Percentiles rank a stretch among this genome's conserved stretches.
Conservation (phyloP, 37 sponge, comb jelly and placozoan species). For the Halisarca cf. caerulea region DNA sequence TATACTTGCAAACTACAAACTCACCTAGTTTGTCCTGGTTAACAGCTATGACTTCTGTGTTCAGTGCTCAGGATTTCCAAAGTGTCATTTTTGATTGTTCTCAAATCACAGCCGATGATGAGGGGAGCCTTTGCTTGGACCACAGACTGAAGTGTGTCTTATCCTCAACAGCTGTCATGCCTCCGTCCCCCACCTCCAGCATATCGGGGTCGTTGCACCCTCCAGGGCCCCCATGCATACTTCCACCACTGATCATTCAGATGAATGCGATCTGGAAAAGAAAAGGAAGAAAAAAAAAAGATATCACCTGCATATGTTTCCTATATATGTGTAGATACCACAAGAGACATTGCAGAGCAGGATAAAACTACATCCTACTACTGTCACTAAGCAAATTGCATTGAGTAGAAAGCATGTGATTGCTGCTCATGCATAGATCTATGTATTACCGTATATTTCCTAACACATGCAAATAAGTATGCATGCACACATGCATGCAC, state of each 20-base stretch:
- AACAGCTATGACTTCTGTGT: constrained; percentile 84
- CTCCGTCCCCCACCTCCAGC: constrained; percentile 86
- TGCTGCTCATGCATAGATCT: too few relatives aligned
- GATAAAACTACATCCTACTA: too few relatives aligned
- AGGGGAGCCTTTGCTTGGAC: constrained; percentile 84
- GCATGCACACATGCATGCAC: too few relatives aligned
- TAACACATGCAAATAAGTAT: too few relatives aligned
- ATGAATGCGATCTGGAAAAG: constrained; percentile 40
- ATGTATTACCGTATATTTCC: too few relatives aligned
- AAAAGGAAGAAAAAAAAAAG: too few relatives aligned
- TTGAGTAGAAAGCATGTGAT: too few relatives aligned
- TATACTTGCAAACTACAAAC: neutral
- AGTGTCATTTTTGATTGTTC: constrained; percentile 55
- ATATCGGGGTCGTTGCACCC: constrained; percentile 92
- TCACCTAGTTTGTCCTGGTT: constrained; percentile 68
- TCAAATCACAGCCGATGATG: constrained; percentile 81
- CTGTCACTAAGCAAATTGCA: too few relatives aligned
- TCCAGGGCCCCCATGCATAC: constrained; percentile 71
- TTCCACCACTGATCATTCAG: constrained; percentile 56
- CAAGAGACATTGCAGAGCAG: too few relatives aligned
- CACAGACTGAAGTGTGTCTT: constrained; percentile 85
- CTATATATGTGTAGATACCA: too few relatives aligned
- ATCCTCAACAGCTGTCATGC: constrained; percentile 65
- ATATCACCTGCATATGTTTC: too few relatives aligned
- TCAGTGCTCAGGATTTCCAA: constrained; percentile 82